phyloP scores from a whole-genome alignment of 2,797 vertebrate species.

The Loris lydekkerianus region DNA sequence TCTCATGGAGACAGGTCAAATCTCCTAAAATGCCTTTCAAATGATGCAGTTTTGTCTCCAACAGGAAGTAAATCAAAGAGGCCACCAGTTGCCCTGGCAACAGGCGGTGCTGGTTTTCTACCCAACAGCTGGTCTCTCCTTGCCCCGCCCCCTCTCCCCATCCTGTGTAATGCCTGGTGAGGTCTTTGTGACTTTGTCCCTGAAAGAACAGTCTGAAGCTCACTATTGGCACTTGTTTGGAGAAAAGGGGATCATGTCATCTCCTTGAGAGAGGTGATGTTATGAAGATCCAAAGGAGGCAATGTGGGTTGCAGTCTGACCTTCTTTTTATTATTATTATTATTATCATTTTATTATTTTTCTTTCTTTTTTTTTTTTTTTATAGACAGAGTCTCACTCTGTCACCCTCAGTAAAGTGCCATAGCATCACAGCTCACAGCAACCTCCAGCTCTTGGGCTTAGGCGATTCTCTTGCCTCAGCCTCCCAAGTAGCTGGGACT shows the following conservation, averaged over 20 bases:
- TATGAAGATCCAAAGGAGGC: neutral
- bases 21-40: constrained; percentile 41
- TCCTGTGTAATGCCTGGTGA: neutral
- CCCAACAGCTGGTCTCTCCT: neutral
- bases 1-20: constrained; percentile 43
- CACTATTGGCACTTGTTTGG: neutral
- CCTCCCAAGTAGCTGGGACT: too few relatives aligned
- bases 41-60: constrained; percentile 47
- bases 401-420: too few relatives aligned
- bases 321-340: neutral
- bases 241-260: neutral
- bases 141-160: neutral
- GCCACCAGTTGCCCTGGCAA: neutral
- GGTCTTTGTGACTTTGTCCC: neutral
- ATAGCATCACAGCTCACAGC: too few relatives aligned
- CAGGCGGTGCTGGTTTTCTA: neutral
- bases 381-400: too few relatives aligned
- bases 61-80: constrained; percentile 15
- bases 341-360: too few relatives aligned
- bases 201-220: constrained; percentile 3
- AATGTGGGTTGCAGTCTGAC: neutral
- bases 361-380: too few relatives aligned
- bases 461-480: too few relatives aligned
- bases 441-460: too few relatives aligned
- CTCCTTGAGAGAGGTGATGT: neutral